Base-by-base conservation (phyloP, 2,888 invertebrate genomes). In the Seladonia tumulorum region DNA sequence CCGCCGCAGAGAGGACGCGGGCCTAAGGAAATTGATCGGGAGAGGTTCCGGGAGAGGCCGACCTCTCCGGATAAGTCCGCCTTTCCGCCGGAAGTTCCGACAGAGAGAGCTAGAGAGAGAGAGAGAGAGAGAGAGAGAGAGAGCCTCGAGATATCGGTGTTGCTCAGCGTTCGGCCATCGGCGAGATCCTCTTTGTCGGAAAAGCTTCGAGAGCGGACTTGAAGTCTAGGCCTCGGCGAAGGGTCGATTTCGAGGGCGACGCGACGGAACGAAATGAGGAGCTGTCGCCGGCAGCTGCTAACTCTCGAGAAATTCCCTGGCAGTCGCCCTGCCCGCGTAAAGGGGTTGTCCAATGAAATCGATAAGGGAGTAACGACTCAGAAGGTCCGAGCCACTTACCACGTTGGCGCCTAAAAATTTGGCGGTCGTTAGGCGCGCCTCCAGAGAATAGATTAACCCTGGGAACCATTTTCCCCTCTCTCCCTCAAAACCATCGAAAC, bases 21-120 rank as follows among this genome's bases (percentile, higher is more conserved):
- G 89, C 87, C 92, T 91, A 93, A 93, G 94, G 93, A 94, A 95
- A 94, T 95, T 94, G 95, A 95, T 95, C 94, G 94, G 94, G 93
- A 93, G 93, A 93, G 83, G 92, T 92, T 92, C 91, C 60, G 25
- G 60, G 60, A 42, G 39, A 18, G 88, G 45, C 76, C 72, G 78
- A 25, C 84, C 86, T 70, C 29, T 47, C 84, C 70, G 84, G 83
- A 79, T 72, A 53, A 87, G 87, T 79, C 89, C 83, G 63, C 16
- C 66, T 35, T 66, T 66, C 49, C 47, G 68, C 39, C 75, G 83
- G 79, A 79, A 83, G 79, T 83, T 75, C 71, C 35, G 47, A 63
- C 22, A 35, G 66, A 14, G 25, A 1, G n/a, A 25, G 14, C 12
- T 14, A n/a, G 8, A 22, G 53, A n/a, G 53, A 0, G 0, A n/a